These are phyloP conservation scores for Erebia palarica DNA, from an alignment of 2,888 invertebrate species.

Conservation along the genomic window DNA sequence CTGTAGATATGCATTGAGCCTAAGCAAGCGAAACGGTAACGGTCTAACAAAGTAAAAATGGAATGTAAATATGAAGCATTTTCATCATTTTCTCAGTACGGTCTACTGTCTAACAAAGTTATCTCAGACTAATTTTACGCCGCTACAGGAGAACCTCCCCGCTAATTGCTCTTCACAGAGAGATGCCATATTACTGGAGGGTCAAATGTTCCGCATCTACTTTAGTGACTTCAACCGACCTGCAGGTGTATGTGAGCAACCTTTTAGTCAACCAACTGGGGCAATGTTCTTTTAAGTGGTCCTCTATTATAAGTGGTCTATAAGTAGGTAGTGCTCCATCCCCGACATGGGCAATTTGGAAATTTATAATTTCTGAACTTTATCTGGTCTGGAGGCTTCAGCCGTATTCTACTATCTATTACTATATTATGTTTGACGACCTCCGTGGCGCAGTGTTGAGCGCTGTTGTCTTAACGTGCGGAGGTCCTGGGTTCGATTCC, in stretches of 20 bases:
- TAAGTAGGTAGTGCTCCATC: too few species aligned
- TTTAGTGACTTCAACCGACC: neutral
- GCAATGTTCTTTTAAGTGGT: too few species aligned
- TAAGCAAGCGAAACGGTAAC: slow-evolving; percentile 1
- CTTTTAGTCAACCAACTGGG: too few species aligned
- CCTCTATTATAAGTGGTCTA: too few species aligned
- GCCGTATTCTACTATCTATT: too few species aligned
- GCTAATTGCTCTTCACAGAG: slow-evolving; percentile 23
- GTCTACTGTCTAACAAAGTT: slow-evolving; percentile 34
- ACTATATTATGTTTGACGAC: too few species aligned
- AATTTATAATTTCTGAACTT: too few species aligned
- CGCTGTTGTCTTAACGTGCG: too few species aligned
- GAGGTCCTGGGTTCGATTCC: too few species aligned
- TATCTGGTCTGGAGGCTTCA: too few species aligned
- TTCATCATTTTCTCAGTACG: slow-evolving; percentile 1
- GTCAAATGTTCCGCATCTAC: neutral
- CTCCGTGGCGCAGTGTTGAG: too few species aligned
- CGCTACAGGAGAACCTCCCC: slow-evolving; percentile 14
- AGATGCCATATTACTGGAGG: neutral
- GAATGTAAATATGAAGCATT: slow-evolving; percentile 10
- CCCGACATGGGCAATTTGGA: too few species aligned
- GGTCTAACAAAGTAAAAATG: neutral
- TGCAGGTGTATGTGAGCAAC: neutral
- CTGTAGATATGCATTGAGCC: neutral
- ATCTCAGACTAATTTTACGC: slow-evolving; percentile 35